phyloP scores from a whole-genome alignment of 2,113 vertebrate genomes.

The Prionailurus bengalensis region DNA sequence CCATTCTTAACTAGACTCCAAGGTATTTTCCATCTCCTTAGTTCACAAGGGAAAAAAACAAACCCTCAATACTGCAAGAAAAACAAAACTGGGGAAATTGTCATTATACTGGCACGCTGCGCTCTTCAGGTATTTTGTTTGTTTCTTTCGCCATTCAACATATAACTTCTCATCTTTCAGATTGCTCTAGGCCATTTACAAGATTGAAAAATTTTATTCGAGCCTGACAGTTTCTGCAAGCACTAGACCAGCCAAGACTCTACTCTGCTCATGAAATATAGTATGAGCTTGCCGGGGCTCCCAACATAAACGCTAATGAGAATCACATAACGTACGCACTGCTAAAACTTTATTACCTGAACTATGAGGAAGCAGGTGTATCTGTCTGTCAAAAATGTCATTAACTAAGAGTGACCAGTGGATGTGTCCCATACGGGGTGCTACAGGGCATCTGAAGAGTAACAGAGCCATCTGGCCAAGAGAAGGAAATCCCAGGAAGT shows the following conservation, averaged over 20 bases:
- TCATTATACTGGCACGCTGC: not conserved
- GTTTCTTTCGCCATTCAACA: conserved; percentile 39
- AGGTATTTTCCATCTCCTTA: conserved; percentile 41
- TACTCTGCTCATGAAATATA: conserved; percentile 40
- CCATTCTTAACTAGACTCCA: conserved; percentile 54
- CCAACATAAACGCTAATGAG: not conserved
- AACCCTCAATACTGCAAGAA: not conserved
- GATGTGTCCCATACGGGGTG: not conserved
- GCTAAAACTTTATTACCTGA: not conserved
- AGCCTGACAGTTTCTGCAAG: conserved; percentile 17
- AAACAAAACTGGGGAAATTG: conserved; percentile 50
- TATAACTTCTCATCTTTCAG: conserved; percentile 49
- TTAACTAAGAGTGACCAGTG: not conserved
- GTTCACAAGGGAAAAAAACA: not conserved
- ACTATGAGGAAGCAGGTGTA: not conserved
- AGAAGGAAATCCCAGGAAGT: not conserved
- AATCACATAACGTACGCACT: not conserved
- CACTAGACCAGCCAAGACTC: not conserved
- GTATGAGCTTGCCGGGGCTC: not conserved
- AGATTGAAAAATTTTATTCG: not conserved
- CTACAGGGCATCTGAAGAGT: not conserved
- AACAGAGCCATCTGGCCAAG: not conserved
- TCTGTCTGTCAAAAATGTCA: not conserved
- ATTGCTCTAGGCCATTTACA: conserved; percentile 58
- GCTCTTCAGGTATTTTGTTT: conserved; percentile 38